Conservation (phyloP, 1,140 invertebrate species). For the Campoletis sonorensis region DNA sequence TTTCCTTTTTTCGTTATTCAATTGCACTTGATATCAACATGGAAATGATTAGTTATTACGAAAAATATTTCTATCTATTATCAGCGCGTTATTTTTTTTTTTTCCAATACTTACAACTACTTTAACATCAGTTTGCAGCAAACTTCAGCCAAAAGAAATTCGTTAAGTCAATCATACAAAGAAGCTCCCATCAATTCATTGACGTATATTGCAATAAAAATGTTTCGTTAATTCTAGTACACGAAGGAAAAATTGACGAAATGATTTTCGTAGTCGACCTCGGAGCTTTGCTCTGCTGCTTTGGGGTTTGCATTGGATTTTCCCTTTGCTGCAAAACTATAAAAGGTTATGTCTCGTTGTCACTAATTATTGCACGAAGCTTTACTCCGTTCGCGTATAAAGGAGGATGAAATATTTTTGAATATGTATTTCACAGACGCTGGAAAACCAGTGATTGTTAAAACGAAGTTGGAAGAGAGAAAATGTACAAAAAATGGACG, state of each 20-base stretch:
- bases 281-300: slow-evolving; percentile 35
- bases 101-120: too few relatives aligned
- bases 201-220: not conserved
- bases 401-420: too few relatives aligned
- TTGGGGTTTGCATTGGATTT: slow-evolving; percentile 34
- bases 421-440: slow-evolving; percentile 18
- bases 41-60: too few relatives aligned
- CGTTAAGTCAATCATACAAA: not conserved
- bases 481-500: not conserved
- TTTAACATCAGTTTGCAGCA: not conserved
- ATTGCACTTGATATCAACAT: too few relatives aligned
- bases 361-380: too few relatives aligned
- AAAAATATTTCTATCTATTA: too few relatives aligned
- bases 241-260: not conserved
- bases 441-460: slow-evolving; percentile 10
- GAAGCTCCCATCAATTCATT: not conserved
- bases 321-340: slow-evolving; percentile 34
- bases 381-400: too few relatives aligned
- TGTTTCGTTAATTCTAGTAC: not conserved
- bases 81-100: too few relatives aligned
- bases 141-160: not conserved
- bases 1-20: too few relatives aligned
- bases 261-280: slow-evolving; percentile 46
- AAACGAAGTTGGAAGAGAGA: not conserved
- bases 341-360: slow-evolving; percentile 29